Evolutionary conservation across 2,888 invertebrate species (phyloP), one percentile per base, ranked within the genome.

Genomic region (Agrenia bidenticulata): DNA sequence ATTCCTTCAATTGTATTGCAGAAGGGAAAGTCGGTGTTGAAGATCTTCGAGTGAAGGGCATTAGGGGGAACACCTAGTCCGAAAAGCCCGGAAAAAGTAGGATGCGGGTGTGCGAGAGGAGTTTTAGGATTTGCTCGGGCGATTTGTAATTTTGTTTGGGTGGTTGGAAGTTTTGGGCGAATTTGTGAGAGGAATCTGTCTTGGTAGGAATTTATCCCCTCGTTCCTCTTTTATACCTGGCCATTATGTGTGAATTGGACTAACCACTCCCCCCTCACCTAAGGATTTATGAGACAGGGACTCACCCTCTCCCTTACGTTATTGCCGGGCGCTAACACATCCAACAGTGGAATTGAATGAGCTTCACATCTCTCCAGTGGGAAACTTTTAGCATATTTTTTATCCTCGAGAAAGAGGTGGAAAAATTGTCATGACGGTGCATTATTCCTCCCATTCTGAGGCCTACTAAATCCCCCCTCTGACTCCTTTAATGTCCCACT

Each of bases 381-480:
- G 15, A 45, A 45, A 45, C 45, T 45, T 45, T 45, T 17, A 45
- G 45, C 45, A 45, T 45, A 45, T 45, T 45, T 45, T 45, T 45
- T 45, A 15, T 45, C 45, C 45, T 32, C 5, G 45, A 45, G 45
- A 45, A 45, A 45, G 45, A 45, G 45, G 45, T 45, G 45, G 45
- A 45, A 45, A 45, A 45, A 45, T 45, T 45, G 45, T 45, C 45
- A 45, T 45, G 45, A 45, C 45, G 45, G 45, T 45, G 45, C 45
- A 45, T 45, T 45, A 45, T 45, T 45, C 45, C 45, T 15, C n/a
- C 45, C 45, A 45, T 45, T 45, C 45, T 45, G 45, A 45, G 45
- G 45, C 45, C 19, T 45, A 11, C 9, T 45, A 45, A 45, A 45
- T 45, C 45, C 45, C 45, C n/a, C 45, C 45, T 45, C 45, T 45